Conservation (phyloP, 2,113 vertebrate species). For the Sphaerodactylus townsendi region DNA sequence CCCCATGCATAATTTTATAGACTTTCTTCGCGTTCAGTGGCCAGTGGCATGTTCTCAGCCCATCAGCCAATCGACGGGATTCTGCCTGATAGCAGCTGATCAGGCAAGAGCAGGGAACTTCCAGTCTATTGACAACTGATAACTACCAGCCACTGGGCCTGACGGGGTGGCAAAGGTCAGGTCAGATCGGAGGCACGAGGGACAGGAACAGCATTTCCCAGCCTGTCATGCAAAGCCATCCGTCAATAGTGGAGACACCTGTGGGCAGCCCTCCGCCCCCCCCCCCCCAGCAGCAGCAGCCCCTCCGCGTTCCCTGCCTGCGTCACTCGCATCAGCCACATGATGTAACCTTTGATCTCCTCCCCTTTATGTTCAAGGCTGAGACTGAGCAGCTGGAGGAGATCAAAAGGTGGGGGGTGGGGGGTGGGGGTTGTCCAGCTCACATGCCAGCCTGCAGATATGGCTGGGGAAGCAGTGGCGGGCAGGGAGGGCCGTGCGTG, state of each 20-base stretch:
- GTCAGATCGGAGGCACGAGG: constrained; percentile 41
- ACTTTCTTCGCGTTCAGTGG: no score
- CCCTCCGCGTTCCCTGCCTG: background rate
- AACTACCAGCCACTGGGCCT: constrained; percentile 32
- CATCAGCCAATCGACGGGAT: constrained; percentile 36
- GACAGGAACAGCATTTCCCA: background rate
- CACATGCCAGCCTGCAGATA: constrained; percentile 25
- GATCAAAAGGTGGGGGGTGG: constrained; percentile 44
- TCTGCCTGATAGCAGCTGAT: background rate
- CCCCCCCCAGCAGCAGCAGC: background rate
- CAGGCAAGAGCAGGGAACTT: background rate
- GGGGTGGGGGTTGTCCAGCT: background rate
- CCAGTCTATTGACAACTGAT: constrained; percentile 43
- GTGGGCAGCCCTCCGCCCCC: background rate
- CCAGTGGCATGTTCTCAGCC: constrained; percentile 19
- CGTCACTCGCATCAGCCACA: constrained; percentile 36
- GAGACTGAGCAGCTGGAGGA: constrained; percentile 31
- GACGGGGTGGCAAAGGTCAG: constrained; percentile 47
- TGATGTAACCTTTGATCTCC: constrained; percentile 52
- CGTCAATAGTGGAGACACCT: constrained; percentile 43
- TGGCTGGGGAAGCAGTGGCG: constrained; percentile 44
- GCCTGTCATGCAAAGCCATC: background rate
- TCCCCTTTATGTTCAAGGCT: background rate
- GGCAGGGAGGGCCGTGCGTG: background rate
- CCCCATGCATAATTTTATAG: no score